Base-by-base conservation (phyloP, 2,888 invertebrate genomes). In the Entomobrya proxima region DNA sequence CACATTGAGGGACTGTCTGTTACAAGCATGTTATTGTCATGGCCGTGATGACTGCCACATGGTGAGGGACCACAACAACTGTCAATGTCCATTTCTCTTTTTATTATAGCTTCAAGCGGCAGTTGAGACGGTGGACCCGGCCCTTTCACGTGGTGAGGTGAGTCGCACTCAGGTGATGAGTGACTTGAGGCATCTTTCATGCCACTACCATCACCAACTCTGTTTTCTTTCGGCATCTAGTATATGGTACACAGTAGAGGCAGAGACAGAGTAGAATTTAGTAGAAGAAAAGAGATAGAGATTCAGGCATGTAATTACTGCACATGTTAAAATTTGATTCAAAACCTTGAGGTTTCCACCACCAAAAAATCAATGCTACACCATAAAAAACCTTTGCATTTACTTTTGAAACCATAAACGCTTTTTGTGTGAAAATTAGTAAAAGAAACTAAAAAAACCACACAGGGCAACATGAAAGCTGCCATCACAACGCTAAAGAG, bases 201-300 rank as follows among this genome's bases (percentile, higher is more conserved):
- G 50, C 72, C 52, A 55, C 67, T 32, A 58, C 72, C 44, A 87
- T 75, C 86, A 78, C 87, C 88, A 77, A 85, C 78, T 82, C 87
- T 88, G 84, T 86, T 88, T 77, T 90, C 90, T 89, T 90, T 90
- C 87, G 90, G 89, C 81, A 90, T 89, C 90, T 90, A 88, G 80
- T 24, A 74, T 74, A 74, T 74, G 50, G 67, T 58, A 13, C 13
- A 64, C 15, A 35, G 69, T 47, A 69, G 32, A 72, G 44, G 15
- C 32, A 74, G 74, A 37, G 35, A 52, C 52, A 74, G 30, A 52
- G 52, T 74, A 74, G 74, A 74, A 40, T 50, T 52, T 32, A 69
- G 40, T 69, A 52, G 50, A 52, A 35, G 74, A 74, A n/a, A 67
- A 32, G 32, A 74, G 69, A 69, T 30, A 30, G 11, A 74, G 74